Base-by-base conservation (phyloP, 1,140 invertebrate genomes). In the Diabrotica undecimpunctata region DNA sequence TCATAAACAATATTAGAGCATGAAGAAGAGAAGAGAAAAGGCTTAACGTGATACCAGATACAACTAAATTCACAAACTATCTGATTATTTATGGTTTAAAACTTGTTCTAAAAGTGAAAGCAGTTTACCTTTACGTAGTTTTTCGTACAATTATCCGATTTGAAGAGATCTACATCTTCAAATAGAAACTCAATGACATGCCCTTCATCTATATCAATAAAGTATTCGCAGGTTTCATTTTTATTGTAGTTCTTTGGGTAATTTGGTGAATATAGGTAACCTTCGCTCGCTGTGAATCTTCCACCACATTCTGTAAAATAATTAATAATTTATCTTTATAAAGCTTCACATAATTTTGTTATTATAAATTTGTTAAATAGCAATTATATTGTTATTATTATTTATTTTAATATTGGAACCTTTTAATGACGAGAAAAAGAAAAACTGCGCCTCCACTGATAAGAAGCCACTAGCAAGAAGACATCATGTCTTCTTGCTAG, bases 241-340 rank as follows among this genome's bases (percentile, higher is more conserved):
- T 79, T 72, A 8, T 89, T 86, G 80, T 93, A 95, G 68, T 87
- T 85, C 11, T 83, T 74, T 0, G 92, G 92, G 79, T 92, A 95
- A 75, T 92, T 90, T 2, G 86, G 83, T 0, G 89, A 90, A 60
- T 84, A 80, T 67, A 93, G 82, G 67, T 82, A 79, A 56, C 85
- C 87, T 5, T 76, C 72, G 12, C 73, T 69, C 5, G 78, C 61
- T 7, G 68, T 77, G 46, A 82, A 80, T 58, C 64, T 69, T n/a
- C 85, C 85, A 13, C 85, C 85, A 68, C 85, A 86, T 64, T 70
- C 74, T 80, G 66, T 68, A 76, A 75, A 62, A 61, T 41, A 53
- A 25, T 25, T 25, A 2, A 25, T 25, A 62, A 64, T 54, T n/a
- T 64, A 38, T 61, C 25, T 36, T 39, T 2, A 57, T 39, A 35